Evolutionary conservation across 2,888 invertebrate species (phyloP).

Genomic region (Pyrrhia umbra): DNA sequence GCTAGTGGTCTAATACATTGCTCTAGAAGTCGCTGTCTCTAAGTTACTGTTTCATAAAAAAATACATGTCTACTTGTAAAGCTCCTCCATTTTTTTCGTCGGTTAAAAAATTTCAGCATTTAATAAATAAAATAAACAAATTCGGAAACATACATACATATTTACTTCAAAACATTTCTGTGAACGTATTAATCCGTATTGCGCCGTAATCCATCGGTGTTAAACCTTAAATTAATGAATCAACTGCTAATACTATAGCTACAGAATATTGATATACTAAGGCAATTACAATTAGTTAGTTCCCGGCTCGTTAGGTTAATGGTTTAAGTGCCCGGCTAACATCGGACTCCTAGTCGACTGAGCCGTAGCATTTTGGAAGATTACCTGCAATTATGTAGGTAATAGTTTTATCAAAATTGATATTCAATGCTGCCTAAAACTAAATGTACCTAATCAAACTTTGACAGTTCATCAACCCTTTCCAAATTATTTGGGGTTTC

Average conservation of each 20-base stretch:
- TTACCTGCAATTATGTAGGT: conserved; percentile 44
- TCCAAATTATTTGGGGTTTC: too few species aligned
- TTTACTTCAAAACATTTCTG: neutral
- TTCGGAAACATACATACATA: neutral
- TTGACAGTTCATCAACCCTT: too few species aligned
- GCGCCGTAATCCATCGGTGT: conserved; percentile 1
- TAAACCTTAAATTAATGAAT: conserved; percentile 29
- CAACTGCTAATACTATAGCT: conserved; percentile 16
- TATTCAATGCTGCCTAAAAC: neutral
- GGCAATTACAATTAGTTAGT: conserved; percentile 54
- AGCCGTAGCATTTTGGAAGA: conserved; percentile 30
- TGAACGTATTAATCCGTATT: conserved; percentile 9
- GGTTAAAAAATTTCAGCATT: too few species aligned
- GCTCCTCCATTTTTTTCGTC: too few species aligned
- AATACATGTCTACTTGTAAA: too few species aligned
- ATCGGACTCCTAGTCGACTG: conserved; percentile 32
- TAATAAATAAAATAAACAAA: neutral
- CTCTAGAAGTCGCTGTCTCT: too few species aligned
- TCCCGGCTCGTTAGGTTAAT: conserved; percentile 53
- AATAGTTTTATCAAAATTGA: conserved; percentile 17
- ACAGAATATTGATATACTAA: conserved; percentile 42
- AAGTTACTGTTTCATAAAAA: too few species aligned
- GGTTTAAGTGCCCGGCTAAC: conserved; percentile 44
- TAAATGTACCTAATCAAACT: too few species aligned
- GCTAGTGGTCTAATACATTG: too few species aligned